Conservation (phyloP, 2,797 vertebrate species). For the Dallia pectoralis region DNA sequence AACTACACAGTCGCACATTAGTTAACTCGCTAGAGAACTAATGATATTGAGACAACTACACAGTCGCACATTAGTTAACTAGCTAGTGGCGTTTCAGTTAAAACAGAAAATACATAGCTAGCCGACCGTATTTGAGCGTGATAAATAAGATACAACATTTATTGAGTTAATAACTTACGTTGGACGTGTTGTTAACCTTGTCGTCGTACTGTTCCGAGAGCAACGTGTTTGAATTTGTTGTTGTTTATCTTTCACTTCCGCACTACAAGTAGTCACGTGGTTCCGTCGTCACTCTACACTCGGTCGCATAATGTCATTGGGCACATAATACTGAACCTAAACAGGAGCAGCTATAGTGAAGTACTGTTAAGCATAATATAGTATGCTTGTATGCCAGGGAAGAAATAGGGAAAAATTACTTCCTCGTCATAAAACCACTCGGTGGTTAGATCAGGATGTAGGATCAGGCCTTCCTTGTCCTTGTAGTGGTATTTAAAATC, state of each 20-base stretch:
- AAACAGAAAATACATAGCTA: too few relatives aligned
- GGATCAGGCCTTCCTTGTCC: too few relatives aligned
- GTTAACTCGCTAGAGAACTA: not conserved
- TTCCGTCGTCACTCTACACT: not conserved
- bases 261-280: not conserved
- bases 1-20: not conserved
- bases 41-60: not conserved
- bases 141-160: too few relatives aligned
- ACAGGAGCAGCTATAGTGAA: too few relatives aligned
- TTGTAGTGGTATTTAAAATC: too few relatives aligned
- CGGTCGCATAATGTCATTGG: not conserved
- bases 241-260: conserved; percentile 1
- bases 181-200: not conserved
- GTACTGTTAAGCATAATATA: too few relatives aligned
- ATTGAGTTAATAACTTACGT: not conserved
- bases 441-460: too few relatives aligned
- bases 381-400: too few relatives aligned
- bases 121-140: too few relatives aligned
- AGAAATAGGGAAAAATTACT: too few relatives aligned
- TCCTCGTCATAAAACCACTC: too few relatives aligned
- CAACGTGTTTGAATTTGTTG: not conserved
- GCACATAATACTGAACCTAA: not conserved
- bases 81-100: too few relatives aligned
- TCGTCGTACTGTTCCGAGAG: not conserved
- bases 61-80: not conserved